A percentile compares a stretch with the other conserved stretches of the same genome.
phyloP scores from a whole-genome alignment of 2,888 invertebrate species.

The Plagiodera versicolora region DNA sequence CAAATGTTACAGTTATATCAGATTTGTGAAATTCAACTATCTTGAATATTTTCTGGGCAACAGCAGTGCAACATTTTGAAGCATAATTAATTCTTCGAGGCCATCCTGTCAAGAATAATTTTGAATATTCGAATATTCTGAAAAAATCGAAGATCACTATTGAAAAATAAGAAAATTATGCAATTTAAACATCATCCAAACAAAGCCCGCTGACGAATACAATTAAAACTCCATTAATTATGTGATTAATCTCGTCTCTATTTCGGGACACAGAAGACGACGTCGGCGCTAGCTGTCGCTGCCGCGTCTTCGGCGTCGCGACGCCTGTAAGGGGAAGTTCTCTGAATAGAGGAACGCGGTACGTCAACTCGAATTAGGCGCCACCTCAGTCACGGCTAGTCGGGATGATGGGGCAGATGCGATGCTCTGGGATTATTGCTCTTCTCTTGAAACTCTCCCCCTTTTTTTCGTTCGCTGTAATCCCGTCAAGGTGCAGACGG shows the following conservation, averaged over 20 bases:
- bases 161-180: too few species aligned
- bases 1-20: too few species aligned
- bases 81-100: too few species aligned
- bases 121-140: too few species aligned
- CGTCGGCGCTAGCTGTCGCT: conserved; percentile 10
- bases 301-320: conserved; percentile 27
- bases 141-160: too few species aligned
- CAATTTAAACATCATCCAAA: too few species aligned
- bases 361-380: conserved; percentile 61
- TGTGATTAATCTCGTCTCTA: conserved; percentile 33
- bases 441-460: conserved; percentile 4
- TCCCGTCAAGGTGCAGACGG: conserved; percentile 10
- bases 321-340: conserved; percentile 3
- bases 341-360: conserved; percentile 52
- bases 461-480: conserved; percentile 15
- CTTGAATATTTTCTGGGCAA: too few species aligned
- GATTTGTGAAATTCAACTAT: too few species aligned
- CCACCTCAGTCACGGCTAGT: conserved; percentile 55
- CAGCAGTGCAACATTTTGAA: too few species aligned
- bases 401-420: not conserved
- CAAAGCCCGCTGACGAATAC: conserved; percentile 14
- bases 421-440: not conserved
- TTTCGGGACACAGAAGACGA: conserved; percentile 17
- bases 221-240: conserved; percentile 36
- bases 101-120: too few species aligned